Evolutionary conservation across 2,888 invertebrate genomes (phyloP), one percentile per base, ranked within the genome.

Genomic region (Willowsia nigromaculata): DNA sequence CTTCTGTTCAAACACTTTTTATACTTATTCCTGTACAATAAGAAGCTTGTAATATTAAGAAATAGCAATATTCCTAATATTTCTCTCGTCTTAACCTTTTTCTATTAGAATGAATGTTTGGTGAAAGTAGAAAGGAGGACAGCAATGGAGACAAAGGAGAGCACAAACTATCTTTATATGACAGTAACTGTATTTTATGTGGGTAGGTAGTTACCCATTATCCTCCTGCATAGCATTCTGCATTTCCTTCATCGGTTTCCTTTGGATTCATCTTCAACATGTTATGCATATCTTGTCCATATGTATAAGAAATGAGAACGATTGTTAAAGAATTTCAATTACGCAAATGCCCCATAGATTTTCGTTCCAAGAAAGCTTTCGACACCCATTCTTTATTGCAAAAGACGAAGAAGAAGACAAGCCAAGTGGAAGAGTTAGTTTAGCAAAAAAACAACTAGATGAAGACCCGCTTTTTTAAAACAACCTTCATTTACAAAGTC

Each of bases 331-430:
- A 88, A 88, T 88, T 88, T 88, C 88, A 88, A 88, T 88, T 88
- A 88, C 88, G 88, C 83, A 88, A 88, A 88, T 88, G 88, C 88
- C 88, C 82, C 88, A 88, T 88, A 88, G 82, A 83, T 88, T 83
- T 62, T 74, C 87, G 30, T 82, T 88, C 76, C 83, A 74, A 83
- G 83, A 83, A 88, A 86, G 86, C 88, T 83, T 88, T 82, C 88
- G 83, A 88, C 88, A 83, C 82, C 76, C 62, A 50, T 76, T 88
- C 76, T 62, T 82, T 80, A 83, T 76, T 83, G 50, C 83, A 74
- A 6, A 68, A 13, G n/a, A n/a, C n/a, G n/a, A 59, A 56, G 68
- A 59, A 62, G 18, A 50, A 50, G 18, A 50, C 18, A 13, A 18
- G n/a, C 50, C 50, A 18, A n/a, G 50, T 13, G 4, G 3, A 50